Base-by-base conservation (phyloP, 2,888 invertebrate genomes). In the Hypercompe scribonia region DNA sequence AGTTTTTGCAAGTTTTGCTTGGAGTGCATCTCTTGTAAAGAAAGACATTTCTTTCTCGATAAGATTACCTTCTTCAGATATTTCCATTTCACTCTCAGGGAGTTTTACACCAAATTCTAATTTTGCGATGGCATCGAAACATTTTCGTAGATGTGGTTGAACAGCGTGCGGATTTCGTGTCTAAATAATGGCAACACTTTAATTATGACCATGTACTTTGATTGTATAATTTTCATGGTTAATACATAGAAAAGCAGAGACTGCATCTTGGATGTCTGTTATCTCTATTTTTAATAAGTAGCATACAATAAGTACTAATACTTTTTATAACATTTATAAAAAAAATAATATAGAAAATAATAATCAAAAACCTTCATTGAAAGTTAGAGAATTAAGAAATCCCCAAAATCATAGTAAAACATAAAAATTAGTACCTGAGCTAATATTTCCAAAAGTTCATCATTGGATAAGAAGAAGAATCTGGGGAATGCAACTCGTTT, bases 401-500 rank as follows among this genome's bases (percentile, higher is more conserved):
- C 31, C 33, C 10, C 7, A 11, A 46, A 46, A 21, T 21, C 24
- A 39, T 39, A 68, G 58, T 13, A 21, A 18, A n/a, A 34, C 7
- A 34, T 13, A 46, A 46, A 54, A 34, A 36, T 63, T 24, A 18
- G 11, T 91, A 97, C 97, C 96, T 99, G 99, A 0, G 99, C 98
- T 75, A 99, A 94, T 83, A 99, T 99, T 91, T 99, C 98, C 78
- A 99, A 93, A 28, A 99, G 94, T 88, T 99, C 99, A 85, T 98
- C 98, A 88, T 99, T 98, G 1, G 98, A 98, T 74, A 99, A 93
- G 90, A 99, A 99, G 91, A 98, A 99, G 91, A 99, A 99, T 78
- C 98, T 94, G 21, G 99, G 98, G 90, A 99, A 99, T 0, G 98
- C 97, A 18, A 98, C 97, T 64, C 98, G 96, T 90, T 99, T 99